phyloP scores from a whole-genome alignment of 1,140 invertebrate species.

The Caenorhabditis tropicalis region DNA sequence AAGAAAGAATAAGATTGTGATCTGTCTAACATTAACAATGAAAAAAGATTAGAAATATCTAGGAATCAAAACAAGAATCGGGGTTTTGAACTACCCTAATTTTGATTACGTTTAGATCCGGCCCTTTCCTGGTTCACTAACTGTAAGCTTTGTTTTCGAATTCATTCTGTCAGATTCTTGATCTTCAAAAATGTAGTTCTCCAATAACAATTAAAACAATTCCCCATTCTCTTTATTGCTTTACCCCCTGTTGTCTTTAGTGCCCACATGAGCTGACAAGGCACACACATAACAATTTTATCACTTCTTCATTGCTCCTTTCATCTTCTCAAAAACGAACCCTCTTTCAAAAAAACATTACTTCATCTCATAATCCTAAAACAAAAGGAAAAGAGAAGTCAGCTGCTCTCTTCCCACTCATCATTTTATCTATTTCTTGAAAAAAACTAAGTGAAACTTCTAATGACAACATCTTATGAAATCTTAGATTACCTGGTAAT shows the following conservation, averaged over 20 bases:
- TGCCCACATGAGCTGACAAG: not conserved
- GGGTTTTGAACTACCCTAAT: too few species aligned
- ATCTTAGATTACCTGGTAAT: slow-evolving; percentile 36
- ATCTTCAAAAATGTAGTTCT: too few species aligned
- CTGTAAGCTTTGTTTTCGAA: too few species aligned
- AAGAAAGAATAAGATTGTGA: too few species aligned
- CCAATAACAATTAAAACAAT: not conserved
- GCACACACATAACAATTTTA: not conserved
- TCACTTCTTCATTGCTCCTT: not conserved
- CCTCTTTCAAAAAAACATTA: slow-evolving; percentile 18
- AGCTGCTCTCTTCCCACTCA: not conserved
- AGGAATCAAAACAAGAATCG: too few species aligned
- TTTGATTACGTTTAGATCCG: too few species aligned
- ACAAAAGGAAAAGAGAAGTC: not conserved
- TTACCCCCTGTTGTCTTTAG: not conserved
- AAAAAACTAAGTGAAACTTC: too few species aligned
- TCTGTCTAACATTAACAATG: too few species aligned
- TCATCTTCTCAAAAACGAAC: not conserved
- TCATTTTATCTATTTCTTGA: too few species aligned
- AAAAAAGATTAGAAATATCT: too few species aligned
- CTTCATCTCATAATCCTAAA: not conserved
- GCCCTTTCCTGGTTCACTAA: too few species aligned
- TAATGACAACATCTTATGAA: not conserved
- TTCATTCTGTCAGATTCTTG: too few species aligned
- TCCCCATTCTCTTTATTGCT: not conserved